Conservation (phyloP, 2,797 vertebrate genomes). For the Poecilia gillii region DNA sequence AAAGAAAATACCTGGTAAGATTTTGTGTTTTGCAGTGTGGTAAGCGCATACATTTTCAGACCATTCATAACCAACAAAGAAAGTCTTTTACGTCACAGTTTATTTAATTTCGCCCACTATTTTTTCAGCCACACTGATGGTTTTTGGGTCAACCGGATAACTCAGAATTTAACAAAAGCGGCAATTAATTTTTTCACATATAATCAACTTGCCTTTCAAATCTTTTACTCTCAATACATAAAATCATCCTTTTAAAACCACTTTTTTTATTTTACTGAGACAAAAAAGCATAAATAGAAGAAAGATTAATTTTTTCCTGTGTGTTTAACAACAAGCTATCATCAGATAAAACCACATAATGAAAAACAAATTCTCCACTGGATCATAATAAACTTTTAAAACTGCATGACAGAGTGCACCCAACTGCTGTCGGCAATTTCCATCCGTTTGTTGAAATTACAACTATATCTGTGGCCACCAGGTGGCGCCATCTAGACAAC, state of each 20-base stretch:
- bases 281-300: background rate
- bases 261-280: background rate
- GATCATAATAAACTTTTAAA: background rate
- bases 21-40: background rate
- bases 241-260: background rate
- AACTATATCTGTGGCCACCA: constrained; percentile 45
- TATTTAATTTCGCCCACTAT: background rate
- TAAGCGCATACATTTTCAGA: background rate
- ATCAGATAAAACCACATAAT: background rate
- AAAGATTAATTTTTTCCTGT: background rate
- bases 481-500: constrained; percentile 55
- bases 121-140: background rate
- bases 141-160: background rate
- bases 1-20: no score
- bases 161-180: background rate
- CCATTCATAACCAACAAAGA: background rate
- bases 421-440: background rate
- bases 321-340: background rate
- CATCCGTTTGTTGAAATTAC: background rate
- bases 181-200: background rate
- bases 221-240: background rate
- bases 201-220: background rate
- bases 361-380: background rate
- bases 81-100: background rate
- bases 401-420: background rate